Conservation (phyloP, 2,797 vertebrate genomes). For the Amblyraja radiata region DNA sequence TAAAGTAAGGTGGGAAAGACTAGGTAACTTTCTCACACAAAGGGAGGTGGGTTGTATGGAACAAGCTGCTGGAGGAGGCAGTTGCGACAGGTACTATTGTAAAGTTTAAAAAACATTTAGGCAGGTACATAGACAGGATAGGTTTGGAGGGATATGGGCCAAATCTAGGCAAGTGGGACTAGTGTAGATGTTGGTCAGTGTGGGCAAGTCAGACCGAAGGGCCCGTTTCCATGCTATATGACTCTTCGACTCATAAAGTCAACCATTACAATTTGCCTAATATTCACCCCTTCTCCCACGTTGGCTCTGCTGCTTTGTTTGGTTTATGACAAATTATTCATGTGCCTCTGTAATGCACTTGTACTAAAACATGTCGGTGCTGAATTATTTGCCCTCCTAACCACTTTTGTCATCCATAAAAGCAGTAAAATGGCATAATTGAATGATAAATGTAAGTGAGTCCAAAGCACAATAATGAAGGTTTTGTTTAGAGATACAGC, state of each 20-base stretch:
- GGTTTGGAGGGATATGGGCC: too few species aligned
- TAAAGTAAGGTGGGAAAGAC: too few species aligned
- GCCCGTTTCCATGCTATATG: too few species aligned
- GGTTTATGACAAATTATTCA: not conserved
- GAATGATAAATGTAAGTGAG: not conserved
- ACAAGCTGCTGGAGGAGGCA: too few species aligned
- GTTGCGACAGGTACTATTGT: too few species aligned
- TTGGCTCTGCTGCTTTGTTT: not conserved
- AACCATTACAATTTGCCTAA: not conserved
- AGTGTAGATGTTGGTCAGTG: too few species aligned
- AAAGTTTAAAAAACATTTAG: too few species aligned
- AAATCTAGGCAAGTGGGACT: too few species aligned
- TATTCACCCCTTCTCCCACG: not conserved
- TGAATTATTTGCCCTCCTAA: not conserved
- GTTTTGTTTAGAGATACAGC: not conserved
- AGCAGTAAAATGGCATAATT: not conserved
- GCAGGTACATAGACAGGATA: too few species aligned
- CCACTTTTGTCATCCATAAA: not conserved
- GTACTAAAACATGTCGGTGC: not conserved
- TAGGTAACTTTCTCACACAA: too few species aligned
- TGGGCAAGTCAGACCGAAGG: too few species aligned
- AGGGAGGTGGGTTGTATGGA: too few species aligned
- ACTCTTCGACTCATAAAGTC: not conserved
- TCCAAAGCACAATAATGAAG: not conserved
- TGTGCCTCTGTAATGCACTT: not conserved